Conservation (phyloP, 2,797 vertebrate species). For the Tympanoctomys barrerae region DNA sequence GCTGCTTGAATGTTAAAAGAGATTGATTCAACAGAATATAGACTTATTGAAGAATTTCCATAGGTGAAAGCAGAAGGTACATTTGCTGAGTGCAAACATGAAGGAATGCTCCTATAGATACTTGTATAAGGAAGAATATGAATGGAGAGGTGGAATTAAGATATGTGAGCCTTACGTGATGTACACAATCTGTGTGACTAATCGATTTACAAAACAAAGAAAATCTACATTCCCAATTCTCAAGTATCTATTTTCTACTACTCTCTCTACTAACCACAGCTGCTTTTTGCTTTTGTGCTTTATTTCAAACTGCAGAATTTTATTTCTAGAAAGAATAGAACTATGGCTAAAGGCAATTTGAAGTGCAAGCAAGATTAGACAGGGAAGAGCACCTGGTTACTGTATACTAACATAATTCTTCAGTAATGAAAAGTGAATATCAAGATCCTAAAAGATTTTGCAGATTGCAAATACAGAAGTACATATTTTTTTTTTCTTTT, state of each 20-base stretch:
- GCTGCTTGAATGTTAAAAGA: slow-evolving; percentile 34
- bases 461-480: neutral
- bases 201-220: neutral
- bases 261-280: neutral
- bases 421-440: neutral
- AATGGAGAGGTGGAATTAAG: neutral
- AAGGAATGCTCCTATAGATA: neutral
- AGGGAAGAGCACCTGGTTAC: neutral
- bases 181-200: neutral
- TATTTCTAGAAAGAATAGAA: slow-evolving; percentile 19
- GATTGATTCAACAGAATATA: neutral
- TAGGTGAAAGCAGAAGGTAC: neutral
- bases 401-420: slow-evolving; percentile 18
- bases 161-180: neutral
- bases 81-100: neutral
- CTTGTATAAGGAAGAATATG: too few species aligned
- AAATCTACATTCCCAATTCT: neutral
- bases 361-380: neutral
- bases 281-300: neutral
- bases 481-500: neutral
- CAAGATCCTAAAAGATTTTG: neutral
- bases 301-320: neutral
- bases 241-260: neutral
- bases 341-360: neutral
- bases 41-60: neutral